Percentiles rank a stretch among this genome's conserved stretches.
Evolutionary conservation across 2,113 vertebrate genomes (phyloP).

Genomic region (human): GRCh38 chr16:19032001-19032500

Average conservation of each 20-base stretch:
- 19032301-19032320: background rate
- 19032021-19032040: background rate
- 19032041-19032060: background rate
- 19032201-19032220: background rate
- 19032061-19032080: background rate
- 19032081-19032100: background rate
- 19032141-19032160: background rate
- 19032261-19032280: background rate
- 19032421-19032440: background rate
- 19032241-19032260: background rate
- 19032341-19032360: background rate
- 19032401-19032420: background rate
- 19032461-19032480: background rate
- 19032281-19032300: background rate
- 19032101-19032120: background rate
- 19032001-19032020: background rate
- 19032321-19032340: background rate
- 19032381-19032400: background rate
- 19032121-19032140: background rate
- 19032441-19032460: background rate
- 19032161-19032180: background rate
- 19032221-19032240: background rate
- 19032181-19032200: background rate
- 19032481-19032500: background rate
- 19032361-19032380: background rate